Evolutionary conservation across 2,113 vertebrate species (phyloP), one percentile per base, ranked within the genome.

Genomic region (Cololabis saira): DNA sequence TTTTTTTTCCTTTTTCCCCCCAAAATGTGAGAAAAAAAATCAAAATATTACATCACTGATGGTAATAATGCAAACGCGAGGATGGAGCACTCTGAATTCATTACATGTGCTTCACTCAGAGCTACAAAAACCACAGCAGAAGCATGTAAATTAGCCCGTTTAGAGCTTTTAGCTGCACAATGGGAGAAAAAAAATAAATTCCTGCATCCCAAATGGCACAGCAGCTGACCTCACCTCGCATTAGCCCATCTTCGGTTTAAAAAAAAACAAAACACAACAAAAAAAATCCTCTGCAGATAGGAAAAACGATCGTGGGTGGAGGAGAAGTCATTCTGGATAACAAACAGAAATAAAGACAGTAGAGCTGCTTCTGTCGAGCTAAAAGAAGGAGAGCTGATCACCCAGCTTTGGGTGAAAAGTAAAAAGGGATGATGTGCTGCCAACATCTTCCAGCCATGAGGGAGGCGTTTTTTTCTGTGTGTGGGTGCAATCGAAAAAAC

Each of bases 381-480:
- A 42, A 18, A 80, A 60, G 5, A 78, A 16, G 54, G 73, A 83
- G 81, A 88, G 78, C 53, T 74, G 72, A 88, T 85, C 67, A 5
- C 48, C 11, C 14, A 37, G 61, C 41, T 11, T 50, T 49, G 48
- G 60, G 37, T 67, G 45, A 84, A 80, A 77, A 61, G 51, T 16
- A 30, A 17, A 50, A 48, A 19, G 17, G 12, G 27, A 48, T 5
- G 4, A 67, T 37, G 10, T 9, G 10, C 33, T 37, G 33, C 33
- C 33, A 37, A 37, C 33, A 37, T 37, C 33, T 9, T 37, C 1
- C 33, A 1, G 33, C 33, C 33, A 37, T 37, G 33, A 37, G 33
- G 33, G 33, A 37, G 10, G 33, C 33, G 24, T 27, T 27, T n/a
- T 30, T 30, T 30, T 30, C 30, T 37, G 33, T 37, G 33, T 37